Evolutionary conservation across 2,113 vertebrate species (phyloP), one percentile per base, ranked within the genome.

Genomic region (Notarius quadriscutis): DNA sequence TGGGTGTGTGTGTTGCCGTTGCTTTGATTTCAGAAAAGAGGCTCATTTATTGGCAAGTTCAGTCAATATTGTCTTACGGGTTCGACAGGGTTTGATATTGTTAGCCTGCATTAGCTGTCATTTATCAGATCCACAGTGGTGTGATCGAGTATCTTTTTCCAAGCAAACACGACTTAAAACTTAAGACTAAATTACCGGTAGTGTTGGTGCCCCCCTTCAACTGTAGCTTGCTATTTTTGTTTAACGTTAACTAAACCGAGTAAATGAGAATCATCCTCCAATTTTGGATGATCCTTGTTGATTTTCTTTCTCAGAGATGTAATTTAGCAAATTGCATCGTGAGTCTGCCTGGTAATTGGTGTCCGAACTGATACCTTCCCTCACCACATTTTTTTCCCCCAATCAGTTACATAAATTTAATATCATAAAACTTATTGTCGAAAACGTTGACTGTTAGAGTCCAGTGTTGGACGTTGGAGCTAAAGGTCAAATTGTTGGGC

Each of bases 281-380:
- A 60, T 63, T 27, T 30, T 50, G 22, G 20, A 4, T 27, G 84
- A 77, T 30, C 41, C 62, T 85, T 77, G 74, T 79, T n/a, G 25
- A 48, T 86, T 79, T 51, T 65, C 58, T 53, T 12, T 55, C 41
- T 41, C 17, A 67, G 79, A 86, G 60, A 18, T 77, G 22, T 51
- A 77, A 51, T 84, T 84, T 65, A 63, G 25, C 72, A 85, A 63
- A 85, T 63, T 85, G 41, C 8, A 63, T 72, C 15, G 11, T n/a
- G 18, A 11, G 72, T 60, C 72, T 63, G 48, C 34, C 72, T n/a
- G 20, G 55, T 62, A 62, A 85, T 58, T 58, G 67, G 83, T 84
- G 53, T 60, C 83, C 60, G 15, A 65, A 12, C 22, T 79, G 18
- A 55, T 6, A 25, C 17, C 75, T n/a, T 57, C 11, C 51, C 12